A percentile compares a stretch with the other conserved stretches of the same genome.
Evolutionary conservation across 2,888 invertebrate species (phyloP).

Genomic region (Homarus gammarus): DNA sequence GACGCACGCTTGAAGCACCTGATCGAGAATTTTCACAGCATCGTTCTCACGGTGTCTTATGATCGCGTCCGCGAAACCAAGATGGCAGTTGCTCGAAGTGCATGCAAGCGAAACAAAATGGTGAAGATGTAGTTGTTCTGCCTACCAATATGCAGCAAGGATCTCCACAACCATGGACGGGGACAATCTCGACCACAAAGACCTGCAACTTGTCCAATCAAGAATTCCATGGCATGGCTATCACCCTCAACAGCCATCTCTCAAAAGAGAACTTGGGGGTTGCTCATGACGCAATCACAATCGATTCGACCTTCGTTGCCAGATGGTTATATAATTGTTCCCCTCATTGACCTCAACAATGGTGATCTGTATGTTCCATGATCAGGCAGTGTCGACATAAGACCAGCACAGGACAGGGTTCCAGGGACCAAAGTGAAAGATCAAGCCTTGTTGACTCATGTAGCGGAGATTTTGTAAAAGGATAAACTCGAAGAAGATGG

Average conservation of each 20-base stretch:
- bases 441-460: too few relatives aligned
- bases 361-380: too few relatives aligned
- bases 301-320: not conserved
- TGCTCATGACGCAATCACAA: not conserved
- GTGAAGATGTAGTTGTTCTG: slow-evolving; percentile 20
- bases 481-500: too few relatives aligned
- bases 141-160: not conserved
- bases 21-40: too few relatives aligned
- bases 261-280: slow-evolving; percentile 18
- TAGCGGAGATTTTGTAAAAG: too few relatives aligned
- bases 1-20: too few relatives aligned
- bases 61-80: not conserved
- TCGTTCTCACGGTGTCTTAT: not conserved
- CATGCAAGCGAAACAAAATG: too few relatives aligned
- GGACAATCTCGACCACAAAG: slow-evolving; percentile 22
- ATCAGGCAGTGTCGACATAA: too few relatives aligned
- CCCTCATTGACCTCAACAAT: too few relatives aligned
- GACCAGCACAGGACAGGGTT: too few relatives aligned
- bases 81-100: not conserved
- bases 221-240: slow-evolving; percentile 30
- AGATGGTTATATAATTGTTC: slow-evolving; percentile 2
- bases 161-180: slow-evolving; percentile 12
- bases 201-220: slow-evolving; percentile 12
- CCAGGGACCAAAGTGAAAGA: too few relatives aligned
- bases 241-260: slow-evolving; percentile 19